Percentiles rank a stretch among this genome's conserved stretches.
These are phyloP conservation scores for Erannis defoliaria DNA, from an alignment of 2,888 invertebrate genomes.

Conservation along the genomic window DNA sequence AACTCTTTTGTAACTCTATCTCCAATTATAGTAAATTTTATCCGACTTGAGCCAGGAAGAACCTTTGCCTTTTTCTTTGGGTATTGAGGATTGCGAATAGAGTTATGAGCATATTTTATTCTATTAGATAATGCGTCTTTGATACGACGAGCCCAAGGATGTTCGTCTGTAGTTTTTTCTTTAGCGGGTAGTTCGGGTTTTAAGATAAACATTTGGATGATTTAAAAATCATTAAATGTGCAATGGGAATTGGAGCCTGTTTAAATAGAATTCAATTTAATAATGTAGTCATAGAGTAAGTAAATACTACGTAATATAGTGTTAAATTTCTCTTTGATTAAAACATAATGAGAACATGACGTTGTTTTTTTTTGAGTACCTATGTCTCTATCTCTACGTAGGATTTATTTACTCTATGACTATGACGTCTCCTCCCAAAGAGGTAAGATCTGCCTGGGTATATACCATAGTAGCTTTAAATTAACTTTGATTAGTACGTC, in stretches of 20 bases:
- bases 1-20: constrained; percentile 71
- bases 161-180: constrained; percentile 51
- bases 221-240: constrained; percentile 15
- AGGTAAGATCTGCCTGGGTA: too few species aligned
- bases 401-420: too few species aligned
- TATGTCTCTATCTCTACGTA: too few species aligned
- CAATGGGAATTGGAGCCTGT: too few species aligned
- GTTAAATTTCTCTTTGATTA: too few species aligned
- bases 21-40: constrained; percentile 71
- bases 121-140: constrained; percentile 56
- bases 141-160: constrained; percentile 72
- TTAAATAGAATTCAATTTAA: not conserved
- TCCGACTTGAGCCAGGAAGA: constrained; percentile 42
- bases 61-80: constrained; percentile 55
- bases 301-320: too few species aligned
- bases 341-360: too few species aligned
- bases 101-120: constrained; percentile 72
- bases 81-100: constrained; percentile 66
- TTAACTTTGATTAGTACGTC: too few species aligned
- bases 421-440: too few species aligned
- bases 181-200: constrained; percentile 46
- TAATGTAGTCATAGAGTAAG: not conserved
- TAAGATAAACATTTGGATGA: constrained; percentile 50
- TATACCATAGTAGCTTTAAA: too few species aligned
- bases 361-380: too few species aligned